phyloP scores from a whole-genome alignment of 2,797 vertebrate genomes.

The Syngnathus rostellatus region DNA sequence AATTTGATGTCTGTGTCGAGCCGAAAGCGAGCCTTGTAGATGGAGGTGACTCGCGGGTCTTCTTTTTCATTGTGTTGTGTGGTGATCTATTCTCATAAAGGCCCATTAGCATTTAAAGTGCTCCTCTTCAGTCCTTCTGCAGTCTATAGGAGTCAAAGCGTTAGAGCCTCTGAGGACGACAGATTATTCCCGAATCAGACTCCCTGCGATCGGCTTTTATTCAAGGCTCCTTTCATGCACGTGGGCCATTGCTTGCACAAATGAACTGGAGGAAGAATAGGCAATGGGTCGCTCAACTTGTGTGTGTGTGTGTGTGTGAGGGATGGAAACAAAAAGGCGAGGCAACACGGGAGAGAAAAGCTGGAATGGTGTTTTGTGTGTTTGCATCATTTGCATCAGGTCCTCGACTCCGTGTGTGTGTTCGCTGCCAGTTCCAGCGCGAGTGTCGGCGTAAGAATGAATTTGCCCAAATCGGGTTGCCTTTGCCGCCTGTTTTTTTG shows the following conservation, averaged over 20 bases:
- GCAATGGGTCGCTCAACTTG: constrained; percentile 44
- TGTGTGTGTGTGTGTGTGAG: not conserved
- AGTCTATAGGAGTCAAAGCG: constrained; percentile 57
- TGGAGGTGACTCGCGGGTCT: constrained; percentile 5
- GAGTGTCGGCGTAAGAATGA: constrained; percentile 28
- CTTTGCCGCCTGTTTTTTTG: constrained; percentile 49
- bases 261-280: constrained; percentile 46
- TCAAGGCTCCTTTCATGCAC: constrained; percentile 36
- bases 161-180: constrained; percentile 54
- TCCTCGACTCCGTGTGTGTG: constrained; percentile 38
- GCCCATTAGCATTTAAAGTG: constrained; percentile 66
- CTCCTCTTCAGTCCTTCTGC: constrained; percentile 48
- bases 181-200: constrained; percentile 55
- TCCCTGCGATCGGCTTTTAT: constrained; percentile 50
- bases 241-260: constrained; percentile 38
- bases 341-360: constrained; percentile 32
- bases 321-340: constrained; percentile 24
- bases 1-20: constrained; percentile 7
- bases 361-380: constrained; percentile 54
- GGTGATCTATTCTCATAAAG: constrained; percentile 59
- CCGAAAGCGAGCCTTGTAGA: not conserved
- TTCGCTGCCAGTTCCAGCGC: constrained; percentile 15
- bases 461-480: constrained; percentile 63
- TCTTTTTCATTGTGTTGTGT: constrained; percentile 32
- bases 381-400: constrained; percentile 56